Conservation (phyloP, 2,113 vertebrate species). For the Nibea albiflora region DNA sequence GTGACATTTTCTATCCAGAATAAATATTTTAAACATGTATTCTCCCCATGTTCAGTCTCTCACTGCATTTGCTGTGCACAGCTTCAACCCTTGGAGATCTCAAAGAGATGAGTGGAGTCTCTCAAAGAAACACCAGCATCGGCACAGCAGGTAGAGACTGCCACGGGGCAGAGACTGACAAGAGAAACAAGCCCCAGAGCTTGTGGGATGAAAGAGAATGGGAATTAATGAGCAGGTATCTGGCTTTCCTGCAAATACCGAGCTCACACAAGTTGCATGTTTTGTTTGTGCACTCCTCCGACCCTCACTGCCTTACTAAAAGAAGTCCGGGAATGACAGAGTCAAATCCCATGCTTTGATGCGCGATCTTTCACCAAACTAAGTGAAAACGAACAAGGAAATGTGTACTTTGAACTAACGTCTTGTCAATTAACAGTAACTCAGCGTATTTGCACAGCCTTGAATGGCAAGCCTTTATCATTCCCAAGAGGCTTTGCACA, state of each 20-base stretch:
- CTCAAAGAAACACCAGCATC: slow-evolving; percentile 56
- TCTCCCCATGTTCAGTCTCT: slow-evolving; percentile 1
- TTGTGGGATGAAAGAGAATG: slow-evolving; percentile 69
- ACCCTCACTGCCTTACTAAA: slow-evolving; percentile 30
- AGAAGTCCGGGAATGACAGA: slow-evolving; percentile 27
- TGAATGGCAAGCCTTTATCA: neutral
- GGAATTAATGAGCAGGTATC: slow-evolving; percentile 70
- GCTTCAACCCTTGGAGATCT: slow-evolving; percentile 50
- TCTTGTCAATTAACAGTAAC: slow-evolving; percentile 15
- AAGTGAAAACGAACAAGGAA: neutral
- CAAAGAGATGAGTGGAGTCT: slow-evolving; percentile 52
- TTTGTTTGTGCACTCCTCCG: slow-evolving; percentile 42
- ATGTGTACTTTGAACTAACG: slow-evolving; percentile 12
- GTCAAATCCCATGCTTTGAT: neutral
- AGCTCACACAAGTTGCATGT: slow-evolving; percentile 43
- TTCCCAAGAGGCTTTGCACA: slow-evolving; percentile 7
- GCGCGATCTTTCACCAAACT: neutral
- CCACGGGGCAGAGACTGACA: slow-evolving; percentile 63
- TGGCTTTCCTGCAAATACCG: slow-evolving; percentile 54
- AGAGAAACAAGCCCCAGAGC: slow-evolving; percentile 64
- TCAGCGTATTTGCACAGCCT: slow-evolving; percentile 13
- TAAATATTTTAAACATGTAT: slow-evolving; percentile 11
- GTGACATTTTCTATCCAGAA: neutral
- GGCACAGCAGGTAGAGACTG: slow-evolving; percentile 57
- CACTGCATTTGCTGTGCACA: slow-evolving; percentile 9